Evolutionary conservation across 37 sponge, comb jelly and placozoan genomes (phyloP).

Genomic region (Aphrocallistes beatrix): DNA sequence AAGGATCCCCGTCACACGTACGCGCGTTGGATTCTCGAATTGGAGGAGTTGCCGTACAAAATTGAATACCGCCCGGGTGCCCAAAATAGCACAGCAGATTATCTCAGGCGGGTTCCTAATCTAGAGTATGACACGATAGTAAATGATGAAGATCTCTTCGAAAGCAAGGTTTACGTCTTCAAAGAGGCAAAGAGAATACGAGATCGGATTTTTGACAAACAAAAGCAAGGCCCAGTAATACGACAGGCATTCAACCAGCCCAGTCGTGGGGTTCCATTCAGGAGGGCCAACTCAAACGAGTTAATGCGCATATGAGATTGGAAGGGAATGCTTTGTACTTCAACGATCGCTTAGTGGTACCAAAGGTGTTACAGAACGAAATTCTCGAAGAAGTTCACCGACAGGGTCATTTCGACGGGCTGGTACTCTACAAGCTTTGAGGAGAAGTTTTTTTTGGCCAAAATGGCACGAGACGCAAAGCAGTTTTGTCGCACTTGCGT

Average conservation of each 20-base stretch:
- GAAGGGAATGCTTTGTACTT: no score
- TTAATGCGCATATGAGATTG: no score
- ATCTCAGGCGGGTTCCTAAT: not conserved
- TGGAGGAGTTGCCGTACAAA: not conserved
- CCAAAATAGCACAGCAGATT: not conserved
- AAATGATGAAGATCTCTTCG: not conserved
- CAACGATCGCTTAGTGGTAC: no score
- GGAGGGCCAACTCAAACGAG: no score
- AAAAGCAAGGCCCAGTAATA: not conserved
- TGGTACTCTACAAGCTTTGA: no score
- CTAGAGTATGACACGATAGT: not conserved
- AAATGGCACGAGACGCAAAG: no score
- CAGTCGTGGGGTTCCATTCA: no score
- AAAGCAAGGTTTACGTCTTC: not conserved
- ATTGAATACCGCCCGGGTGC: not conserved
- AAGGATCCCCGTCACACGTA: not conserved
- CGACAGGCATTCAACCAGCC: not conserved
- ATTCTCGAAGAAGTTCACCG: no score
- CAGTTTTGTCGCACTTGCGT: no score
- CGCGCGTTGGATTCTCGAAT: not conserved
- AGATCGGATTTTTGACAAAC: not conserved
- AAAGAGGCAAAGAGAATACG: not conserved
- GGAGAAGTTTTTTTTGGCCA: no score
- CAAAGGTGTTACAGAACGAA: no score
- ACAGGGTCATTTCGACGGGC: no score